Percentiles rank a stretch among this genome's conserved stretches.
Evolutionary conservation across 2,113 vertebrate species (phyloP).

Genomic region (Eolophus roseicapilla): DNA sequence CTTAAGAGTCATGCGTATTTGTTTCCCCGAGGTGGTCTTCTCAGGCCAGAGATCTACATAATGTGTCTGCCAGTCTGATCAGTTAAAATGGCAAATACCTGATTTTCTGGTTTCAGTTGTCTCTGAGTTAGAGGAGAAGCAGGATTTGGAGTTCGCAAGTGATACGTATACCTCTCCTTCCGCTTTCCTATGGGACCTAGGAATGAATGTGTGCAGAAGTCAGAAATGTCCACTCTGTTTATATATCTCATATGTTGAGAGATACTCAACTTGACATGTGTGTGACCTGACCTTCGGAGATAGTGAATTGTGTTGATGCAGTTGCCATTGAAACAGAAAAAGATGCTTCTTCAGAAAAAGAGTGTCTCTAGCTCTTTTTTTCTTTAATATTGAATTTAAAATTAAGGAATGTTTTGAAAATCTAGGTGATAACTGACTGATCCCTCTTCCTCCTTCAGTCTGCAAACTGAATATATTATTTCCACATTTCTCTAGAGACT

Average conservation of each 20-base stretch:
- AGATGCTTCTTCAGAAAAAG: background rate
- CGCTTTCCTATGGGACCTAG: background rate
- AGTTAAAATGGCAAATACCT: background rate
- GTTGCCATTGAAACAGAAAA: background rate
- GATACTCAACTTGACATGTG: background rate
- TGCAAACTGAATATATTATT: background rate
- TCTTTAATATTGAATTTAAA: background rate
- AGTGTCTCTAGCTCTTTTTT: background rate
- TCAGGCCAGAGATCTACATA: background rate
- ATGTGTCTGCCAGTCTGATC: background rate
- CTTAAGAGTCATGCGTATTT: rapidly evolving
- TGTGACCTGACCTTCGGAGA: background rate
- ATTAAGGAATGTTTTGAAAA: background rate
- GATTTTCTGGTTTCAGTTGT: background rate
- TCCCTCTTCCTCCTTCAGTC: rapidly evolving
- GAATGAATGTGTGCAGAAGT: background rate
- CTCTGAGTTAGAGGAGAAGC: background rate
- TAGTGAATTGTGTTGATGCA: background rate
- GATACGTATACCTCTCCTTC: background rate
- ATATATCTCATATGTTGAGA: background rate
- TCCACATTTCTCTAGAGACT: background rate
- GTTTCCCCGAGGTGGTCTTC: background rate
- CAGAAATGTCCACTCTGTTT: background rate
- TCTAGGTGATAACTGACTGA: background rate
- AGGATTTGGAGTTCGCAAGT: background rate